A percentile compares a stretch with the other conserved stretches of the same genome.
phyloP scores from a whole-genome alignment of 2,888 invertebrate genomes.

The Ochropleura leucogaster region DNA sequence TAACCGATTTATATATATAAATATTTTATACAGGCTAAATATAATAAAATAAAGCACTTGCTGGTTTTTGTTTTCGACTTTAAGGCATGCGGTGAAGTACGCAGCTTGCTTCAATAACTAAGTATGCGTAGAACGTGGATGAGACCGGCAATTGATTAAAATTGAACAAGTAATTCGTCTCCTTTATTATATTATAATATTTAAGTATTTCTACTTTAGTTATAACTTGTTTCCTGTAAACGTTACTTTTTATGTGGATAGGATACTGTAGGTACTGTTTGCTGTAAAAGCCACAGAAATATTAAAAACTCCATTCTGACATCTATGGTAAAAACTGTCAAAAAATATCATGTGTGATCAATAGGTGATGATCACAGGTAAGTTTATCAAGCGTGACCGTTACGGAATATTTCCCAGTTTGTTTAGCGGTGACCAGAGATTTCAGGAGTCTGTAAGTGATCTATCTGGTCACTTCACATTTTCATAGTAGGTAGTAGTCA shows the following conservation, averaged over 20 bases:
- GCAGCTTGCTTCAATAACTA: slow-evolving; percentile 1
- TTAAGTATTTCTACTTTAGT: neutral
- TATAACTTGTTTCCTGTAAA: neutral
- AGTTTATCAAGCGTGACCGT: neutral
- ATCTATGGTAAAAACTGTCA: too few relatives aligned
- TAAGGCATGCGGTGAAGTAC: neutral
- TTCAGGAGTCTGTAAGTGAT: neutral
- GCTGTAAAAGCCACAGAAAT: too few relatives aligned
- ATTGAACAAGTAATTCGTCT: slow-evolving; percentile 2
- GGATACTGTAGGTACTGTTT: neutral
- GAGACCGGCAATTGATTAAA: slow-evolving; percentile 3
- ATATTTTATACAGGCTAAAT: neutral
- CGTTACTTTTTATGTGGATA: neutral
- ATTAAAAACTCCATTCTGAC: too few relatives aligned
- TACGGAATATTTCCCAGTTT: neutral
- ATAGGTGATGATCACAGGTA: too few relatives aligned
- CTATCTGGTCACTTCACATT: too few relatives aligned
- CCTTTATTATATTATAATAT: too few relatives aligned
- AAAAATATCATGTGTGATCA: too few relatives aligned
- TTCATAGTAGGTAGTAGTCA: too few relatives aligned
- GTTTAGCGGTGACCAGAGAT: neutral
- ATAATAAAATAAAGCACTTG: neutral
- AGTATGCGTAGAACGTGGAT: neutral
- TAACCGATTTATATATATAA: slow-evolving; percentile 12
- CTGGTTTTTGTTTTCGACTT: slow-evolving; percentile 2